A percentile compares a stretch with the other conserved stretches of the same genome.
These are phyloP conservation scores for Willisornis vidua DNA, from an alignment of 2,113 vertebrate species.

Conservation along the genomic window DNA sequence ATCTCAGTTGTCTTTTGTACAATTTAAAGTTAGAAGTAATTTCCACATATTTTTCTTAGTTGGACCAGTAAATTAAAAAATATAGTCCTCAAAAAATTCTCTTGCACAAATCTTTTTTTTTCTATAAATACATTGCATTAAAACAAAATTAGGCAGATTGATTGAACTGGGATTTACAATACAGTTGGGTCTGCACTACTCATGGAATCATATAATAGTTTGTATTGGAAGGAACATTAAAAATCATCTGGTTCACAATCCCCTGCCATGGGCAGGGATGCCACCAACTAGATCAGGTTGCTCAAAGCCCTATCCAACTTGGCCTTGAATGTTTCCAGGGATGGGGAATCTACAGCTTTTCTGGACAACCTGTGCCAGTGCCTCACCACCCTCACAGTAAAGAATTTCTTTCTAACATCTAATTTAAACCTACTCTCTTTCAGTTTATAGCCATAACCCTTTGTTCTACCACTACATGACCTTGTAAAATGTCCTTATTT, in stretches of 20 bases:
- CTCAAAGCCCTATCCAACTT: neutral
- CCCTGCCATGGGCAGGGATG: no score
- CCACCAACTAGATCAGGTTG: no score
- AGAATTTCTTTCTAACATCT: neutral
- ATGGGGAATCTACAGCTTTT: neutral
- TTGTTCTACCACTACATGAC: neutral
- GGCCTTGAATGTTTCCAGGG: neutral
- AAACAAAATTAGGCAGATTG: no score
- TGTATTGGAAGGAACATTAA: neutral
- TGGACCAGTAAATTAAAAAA: no score
- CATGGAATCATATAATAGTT: neutral
- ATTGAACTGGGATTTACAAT: neutral
- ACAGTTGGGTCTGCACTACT: no score
- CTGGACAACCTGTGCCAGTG: neutral
- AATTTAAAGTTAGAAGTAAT: no score
- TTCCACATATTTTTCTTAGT: no score
- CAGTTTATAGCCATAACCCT: neutral
- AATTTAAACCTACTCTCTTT: neutral
- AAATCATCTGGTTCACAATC: no score
- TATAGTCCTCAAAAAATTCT: no score
- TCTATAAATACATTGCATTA: no score
- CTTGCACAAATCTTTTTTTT: no score
- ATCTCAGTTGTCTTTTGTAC: no score
- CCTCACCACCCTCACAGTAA: neutral
- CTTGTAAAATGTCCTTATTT: neutral